Base-by-base conservation (phyloP, 2,797 vertebrate species). In the Synanceia verrucosa region DNA sequence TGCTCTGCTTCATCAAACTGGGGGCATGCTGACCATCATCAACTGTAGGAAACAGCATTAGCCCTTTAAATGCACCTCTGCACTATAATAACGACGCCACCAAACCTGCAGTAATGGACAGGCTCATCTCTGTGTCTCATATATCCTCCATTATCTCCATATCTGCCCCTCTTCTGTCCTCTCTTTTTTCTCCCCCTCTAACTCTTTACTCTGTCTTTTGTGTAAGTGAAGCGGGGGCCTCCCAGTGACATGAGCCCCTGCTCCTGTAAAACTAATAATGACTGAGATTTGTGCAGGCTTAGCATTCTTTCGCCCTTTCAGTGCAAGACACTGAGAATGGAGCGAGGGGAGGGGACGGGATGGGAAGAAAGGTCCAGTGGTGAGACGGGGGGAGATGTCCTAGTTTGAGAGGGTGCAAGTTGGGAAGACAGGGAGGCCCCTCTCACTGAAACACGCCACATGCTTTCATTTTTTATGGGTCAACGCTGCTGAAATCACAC, bases 211-310 rank as follows among this genome's bases (percentile, higher is more conserved):
- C 74, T 79, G 83, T 62, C 85, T 83, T 88, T 91, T 89, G 90
- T 91, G 82, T 77, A 81, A 87, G 70, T 57, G 82, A 88, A 85
- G 85, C 85, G 24, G 26, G 86, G 88, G 89, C 88, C 92, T 88
- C 87, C 78, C 85, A 70, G 87, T 85, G 88, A 89, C 88, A 91
- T 73, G 70, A 87, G 84, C 83, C 78, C n/a, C 83, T 33, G 84
- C 76, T 93, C 83, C 88, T 89, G 90, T 91, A 92, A 93, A 94
- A 93, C 86, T 78, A 91, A 91, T 91, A 89, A 88, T 87, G 90
- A 85, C 84, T 66, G 86, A 90, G 88, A 90, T 89, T 91, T 91
- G 87, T 90, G 86, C 84, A 2, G 89, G 84, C 88, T 91, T 91
- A 88, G 90, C 90, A 92, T 94, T 93, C 92, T 88, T 93, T 91